Evolutionary conservation across 2,113 vertebrate genomes (phyloP).

Genomic region (Cheirogaleus medius): DNA sequence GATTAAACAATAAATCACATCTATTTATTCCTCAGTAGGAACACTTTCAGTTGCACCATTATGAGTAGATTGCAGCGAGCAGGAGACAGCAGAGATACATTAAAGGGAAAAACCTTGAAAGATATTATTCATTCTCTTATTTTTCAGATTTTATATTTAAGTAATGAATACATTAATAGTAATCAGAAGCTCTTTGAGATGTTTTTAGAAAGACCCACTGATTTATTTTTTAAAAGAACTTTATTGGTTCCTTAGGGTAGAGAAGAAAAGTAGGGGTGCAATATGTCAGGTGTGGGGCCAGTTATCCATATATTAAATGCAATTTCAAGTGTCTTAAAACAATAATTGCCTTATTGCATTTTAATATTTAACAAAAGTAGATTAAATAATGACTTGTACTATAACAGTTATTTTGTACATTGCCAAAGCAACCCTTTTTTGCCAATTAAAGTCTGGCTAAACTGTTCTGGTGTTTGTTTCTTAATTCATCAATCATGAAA

Average conservation of each 20-base stretch:
- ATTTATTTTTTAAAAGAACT: neutral
- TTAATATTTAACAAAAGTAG: slow-evolving; percentile 57
- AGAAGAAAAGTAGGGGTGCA: slow-evolving; percentile 26
- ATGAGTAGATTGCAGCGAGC: neutral
- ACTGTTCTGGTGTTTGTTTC: slow-evolving; percentile 41
- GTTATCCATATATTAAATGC: slow-evolving; percentile 33
- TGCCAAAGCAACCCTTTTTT: slow-evolving; percentile 60
- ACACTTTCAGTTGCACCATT: neutral
- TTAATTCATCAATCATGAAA: slow-evolving; percentile 39
- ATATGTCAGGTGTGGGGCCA: neutral
- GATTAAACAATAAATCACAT: neutral
- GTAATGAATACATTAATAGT: neutral
- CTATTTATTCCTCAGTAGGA: neutral
- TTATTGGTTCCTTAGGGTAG: slow-evolving; percentile 39
- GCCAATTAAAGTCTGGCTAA: slow-evolving; percentile 33
- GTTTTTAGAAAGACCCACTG: neutral
- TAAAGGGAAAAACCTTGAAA: neutral
- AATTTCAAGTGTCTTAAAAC: slow-evolving; percentile 61
- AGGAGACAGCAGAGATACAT: neutral
- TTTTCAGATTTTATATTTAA: slow-evolving; percentile 23
- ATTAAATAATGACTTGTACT: neutral
- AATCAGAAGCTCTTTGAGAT: slow-evolving; percentile 3
- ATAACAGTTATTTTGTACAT: slow-evolving; percentile 1
- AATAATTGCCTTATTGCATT: slow-evolving; percentile 59
- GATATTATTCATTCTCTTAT: neutral